Base-by-base conservation (phyloP, 2,113 vertebrate species). In the Peucedramus taeniatus region DNA sequence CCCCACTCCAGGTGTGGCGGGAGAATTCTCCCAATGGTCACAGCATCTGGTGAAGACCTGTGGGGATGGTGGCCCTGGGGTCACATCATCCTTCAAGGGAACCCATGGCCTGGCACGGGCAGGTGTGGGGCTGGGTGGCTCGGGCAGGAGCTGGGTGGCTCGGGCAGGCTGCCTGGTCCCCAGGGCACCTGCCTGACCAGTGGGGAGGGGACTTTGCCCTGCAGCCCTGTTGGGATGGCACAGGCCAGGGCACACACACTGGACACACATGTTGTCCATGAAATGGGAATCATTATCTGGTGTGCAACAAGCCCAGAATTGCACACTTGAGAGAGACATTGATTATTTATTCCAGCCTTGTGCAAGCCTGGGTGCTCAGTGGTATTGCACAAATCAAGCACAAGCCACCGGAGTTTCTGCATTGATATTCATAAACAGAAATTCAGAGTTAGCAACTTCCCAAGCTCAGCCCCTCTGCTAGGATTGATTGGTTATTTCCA, bases 1-100 rank as follows among this genome's bases (percentile, higher is more conserved):
- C 8, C 12, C 7, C 0, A 0, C 15, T 94, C n/a, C 42, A 31
- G 7, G 7, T 33, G 3, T 0, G 22, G 7, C 22, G 0, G 0
- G 18, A 74, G 31, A 42, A 77, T 18, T 42, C 37, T 57, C 37
- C 24, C 11, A 8, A 3, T 14, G 22, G 22, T 22, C 11, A 49
- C 45, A 61, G 42, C 0, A 5, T 20, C 26, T 2, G 0, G 13
- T 23, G 7, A 63, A 31, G 66, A 8, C 18, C 21, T 21, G 56
- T 10, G 30, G 27, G 20, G 33, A 70, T 2, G 33, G 66, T 13
- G 8, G 24, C 18, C 57, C 42, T 5, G 12, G 19, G 11, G 7
- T 85, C 40, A 56, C 19, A 35, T 37, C 5, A 13, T 17, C 16
- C 65, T 50, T 26, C 12, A 20, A 21, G 19, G 33, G 42, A 40